Percentiles rank a stretch among this genome's conserved stretches.
These are phyloP conservation scores for Struthio camelus DNA, from an alignment of 2,113 vertebrate species.

Conservation along the genomic window DNA sequence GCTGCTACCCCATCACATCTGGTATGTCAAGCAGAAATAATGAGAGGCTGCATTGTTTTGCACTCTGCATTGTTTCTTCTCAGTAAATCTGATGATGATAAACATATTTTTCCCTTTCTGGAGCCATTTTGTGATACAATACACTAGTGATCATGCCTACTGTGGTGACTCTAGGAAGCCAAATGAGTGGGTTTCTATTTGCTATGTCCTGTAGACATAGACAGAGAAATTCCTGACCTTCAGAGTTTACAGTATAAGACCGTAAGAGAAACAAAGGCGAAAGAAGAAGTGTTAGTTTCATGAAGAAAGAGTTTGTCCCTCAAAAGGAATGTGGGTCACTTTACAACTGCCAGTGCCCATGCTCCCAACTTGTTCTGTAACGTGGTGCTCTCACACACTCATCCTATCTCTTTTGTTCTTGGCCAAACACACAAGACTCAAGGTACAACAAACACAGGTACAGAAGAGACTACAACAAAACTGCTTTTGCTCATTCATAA, in stretches of 20 bases:
- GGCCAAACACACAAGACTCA: neutral
- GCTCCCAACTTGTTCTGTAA: neutral
- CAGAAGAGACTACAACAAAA: neutral
- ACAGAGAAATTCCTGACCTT: neutral
- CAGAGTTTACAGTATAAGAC: neutral
- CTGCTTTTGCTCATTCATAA: constrained; percentile 39
- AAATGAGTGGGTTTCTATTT: neutral
- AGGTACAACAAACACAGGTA: neutral
- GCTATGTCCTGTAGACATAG: neutral
- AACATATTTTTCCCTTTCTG: constrained; percentile 15
- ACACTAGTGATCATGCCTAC: neutral
- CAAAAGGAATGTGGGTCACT: neutral
- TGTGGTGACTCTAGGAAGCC: neutral
- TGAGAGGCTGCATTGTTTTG: constrained; percentile 55
- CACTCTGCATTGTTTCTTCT: neutral
- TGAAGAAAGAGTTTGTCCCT: neutral
- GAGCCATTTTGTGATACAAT: neutral
- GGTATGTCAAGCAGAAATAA: constrained; percentile 46
- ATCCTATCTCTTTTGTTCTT: neutral
- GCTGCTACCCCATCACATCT: constrained; percentile 42
- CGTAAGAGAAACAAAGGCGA: neutral
- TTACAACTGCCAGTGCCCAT: neutral
- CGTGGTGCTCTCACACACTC: rapidly evolving
- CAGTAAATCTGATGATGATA: constrained; percentile 29
- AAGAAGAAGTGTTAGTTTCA: neutral